Base-by-base conservation (phyloP, 1,140 invertebrate genomes). In the Pachyrhynchus sulphureomaculatus region DNA sequence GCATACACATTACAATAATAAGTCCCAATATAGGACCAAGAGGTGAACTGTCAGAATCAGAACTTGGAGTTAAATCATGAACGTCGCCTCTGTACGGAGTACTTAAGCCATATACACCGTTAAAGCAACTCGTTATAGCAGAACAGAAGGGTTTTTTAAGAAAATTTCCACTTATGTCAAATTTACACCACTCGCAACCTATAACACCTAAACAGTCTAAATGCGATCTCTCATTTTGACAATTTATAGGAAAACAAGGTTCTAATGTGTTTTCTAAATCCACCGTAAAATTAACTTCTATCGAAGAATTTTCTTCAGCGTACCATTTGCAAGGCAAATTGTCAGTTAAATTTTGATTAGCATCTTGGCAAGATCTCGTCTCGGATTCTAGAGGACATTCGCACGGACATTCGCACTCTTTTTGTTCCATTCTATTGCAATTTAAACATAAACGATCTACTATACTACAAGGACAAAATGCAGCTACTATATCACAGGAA, bases 381-480 rank as follows among this genome's bases (percentile, higher is more conserved):
- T 79, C 51, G 2, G 44, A 56, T 66, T 81, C 85, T 24, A 95
- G 79, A 12, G 87, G 88, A 75, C 94, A 97, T 75, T 97, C 93
- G 75, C 94, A 97, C 0, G 94, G 94, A 78, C 94, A 97, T 75
- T 97, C 95, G 69, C 94, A 96, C 68, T 95, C 93, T 4, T 86
- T 92, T 77, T 94, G 92, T 73, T 96, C 95, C 91, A 96, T 94
- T 15, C 92, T 83, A 75, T 94, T 89, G 74, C 94, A 97, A 72
- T 96, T 96, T 3, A 97, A 80, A 74, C 94, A 97, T 0, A 91
- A 78, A 15, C 92, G 83, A 75, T 96, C 91, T 56, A 89, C 89
- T 73, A 92, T 93, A 73, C 91, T 95, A 71, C 93, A 97, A 0
- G 93, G 93, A 76, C 93, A 96, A 74, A 96, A 96, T 4, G 93